Evolutionary conservation across 2,797 vertebrate genomes (phyloP).

Genomic region (Sebastes oblongus): DNA sequence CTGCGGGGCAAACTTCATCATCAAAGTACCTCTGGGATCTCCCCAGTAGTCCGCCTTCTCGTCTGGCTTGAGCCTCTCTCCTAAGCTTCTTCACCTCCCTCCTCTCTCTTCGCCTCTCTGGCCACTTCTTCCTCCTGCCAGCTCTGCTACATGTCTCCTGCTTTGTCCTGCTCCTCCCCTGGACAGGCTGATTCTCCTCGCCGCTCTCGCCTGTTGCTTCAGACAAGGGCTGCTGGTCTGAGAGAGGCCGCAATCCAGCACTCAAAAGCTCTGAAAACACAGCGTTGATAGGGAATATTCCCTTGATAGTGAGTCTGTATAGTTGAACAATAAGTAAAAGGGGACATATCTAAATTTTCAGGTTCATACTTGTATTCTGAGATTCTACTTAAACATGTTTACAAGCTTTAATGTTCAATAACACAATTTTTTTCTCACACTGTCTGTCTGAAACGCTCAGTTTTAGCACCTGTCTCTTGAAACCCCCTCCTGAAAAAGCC

Average conservation of each 20-base stretch:
- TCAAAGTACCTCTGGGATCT: slow-evolving; percentile 4
- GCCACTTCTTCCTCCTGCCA: slow-evolving; percentile 63
- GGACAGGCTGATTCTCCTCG: slow-evolving; percentile 31
- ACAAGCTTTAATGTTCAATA: too few relatives aligned
- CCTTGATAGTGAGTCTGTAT: background rate
- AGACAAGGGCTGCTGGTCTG: slow-evolving; percentile 36
- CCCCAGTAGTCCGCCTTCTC: slow-evolving; percentile 48
- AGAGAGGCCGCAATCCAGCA: background rate
- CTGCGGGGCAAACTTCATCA: slow-evolving; percentile 19
- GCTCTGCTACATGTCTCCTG: slow-evolving; percentile 25
- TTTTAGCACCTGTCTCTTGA: too few relatives aligned
- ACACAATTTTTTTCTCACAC: too few relatives aligned
- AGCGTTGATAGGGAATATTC: background rate
- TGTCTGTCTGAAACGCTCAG: too few relatives aligned
- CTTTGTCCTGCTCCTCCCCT: slow-evolving; percentile 46
- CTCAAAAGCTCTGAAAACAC: slow-evolving; percentile 52
- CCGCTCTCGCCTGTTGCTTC: slow-evolving; percentile 26
- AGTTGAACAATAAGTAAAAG: background rate
- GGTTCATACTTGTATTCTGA: too few relatives aligned
- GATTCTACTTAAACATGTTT: too few relatives aligned
- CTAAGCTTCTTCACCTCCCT: slow-evolving; percentile 70
- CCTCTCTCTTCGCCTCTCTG: slow-evolving; percentile 66
- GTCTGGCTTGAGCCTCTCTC: slow-evolving; percentile 65
- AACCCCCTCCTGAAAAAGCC: too few relatives aligned
- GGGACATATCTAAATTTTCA: too few relatives aligned